phyloP scores from a whole-genome alignment of 2,797 vertebrate genomes.

The Nyctalus aviator region DNA sequence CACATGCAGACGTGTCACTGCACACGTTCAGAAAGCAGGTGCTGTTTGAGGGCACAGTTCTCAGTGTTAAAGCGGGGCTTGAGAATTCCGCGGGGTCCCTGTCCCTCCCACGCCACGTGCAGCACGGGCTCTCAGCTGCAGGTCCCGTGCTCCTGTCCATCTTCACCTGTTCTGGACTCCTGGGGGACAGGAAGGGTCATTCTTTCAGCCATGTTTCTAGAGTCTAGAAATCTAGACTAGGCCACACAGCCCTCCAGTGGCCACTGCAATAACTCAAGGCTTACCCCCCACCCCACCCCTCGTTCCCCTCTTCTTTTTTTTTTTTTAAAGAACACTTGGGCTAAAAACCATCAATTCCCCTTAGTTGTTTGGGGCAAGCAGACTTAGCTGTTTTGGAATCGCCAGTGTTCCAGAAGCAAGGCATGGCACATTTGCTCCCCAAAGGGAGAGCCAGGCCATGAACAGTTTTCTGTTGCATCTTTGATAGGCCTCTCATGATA shows the following conservation, averaged over 20 bases:
- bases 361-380: background rate
- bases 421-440: background rate
- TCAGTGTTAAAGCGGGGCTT: background rate
- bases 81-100: background rate
- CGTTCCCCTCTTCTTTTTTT: background rate
- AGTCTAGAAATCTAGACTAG: background rate
- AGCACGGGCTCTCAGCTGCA: background rate
- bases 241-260: background rate
- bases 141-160: background rate
- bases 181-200: background rate
- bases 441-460: background rate
- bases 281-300: rapidly evolving
- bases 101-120: background rate
- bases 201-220: background rate
- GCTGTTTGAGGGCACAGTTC: background rate
- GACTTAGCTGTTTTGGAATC: background rate
- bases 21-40: background rate
- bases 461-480: background rate
- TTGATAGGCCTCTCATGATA: background rate
- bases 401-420: background rate
- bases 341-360: background rate
- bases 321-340: background rate
- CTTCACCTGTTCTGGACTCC: background rate
- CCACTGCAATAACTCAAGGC: background rate
- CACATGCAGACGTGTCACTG: background rate